Evolutionary conservation across 2,113 vertebrate genomes (phyloP).

Genomic region (Ahaetulla prasina): DNA sequence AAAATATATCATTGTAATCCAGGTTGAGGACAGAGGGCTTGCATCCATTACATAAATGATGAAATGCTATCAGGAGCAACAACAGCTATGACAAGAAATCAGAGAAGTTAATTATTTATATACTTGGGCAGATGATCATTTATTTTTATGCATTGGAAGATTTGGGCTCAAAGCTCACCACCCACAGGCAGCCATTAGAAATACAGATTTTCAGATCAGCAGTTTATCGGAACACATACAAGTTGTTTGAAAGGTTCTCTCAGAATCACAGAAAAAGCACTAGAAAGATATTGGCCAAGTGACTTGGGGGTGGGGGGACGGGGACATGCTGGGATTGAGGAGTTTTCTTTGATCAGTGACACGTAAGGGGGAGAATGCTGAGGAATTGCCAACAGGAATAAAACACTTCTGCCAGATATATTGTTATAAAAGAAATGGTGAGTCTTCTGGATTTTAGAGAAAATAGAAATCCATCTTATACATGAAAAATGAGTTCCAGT

Average conservation of each 20-base stretch:
- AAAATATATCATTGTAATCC: background rate
- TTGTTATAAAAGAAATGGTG: background rate
- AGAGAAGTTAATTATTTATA: background rate
- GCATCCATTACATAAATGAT: background rate
- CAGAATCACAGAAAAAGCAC: background rate
- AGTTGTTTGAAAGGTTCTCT: background rate
- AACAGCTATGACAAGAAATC: background rate
- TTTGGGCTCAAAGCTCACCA: background rate
- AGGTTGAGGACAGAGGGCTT: background rate
- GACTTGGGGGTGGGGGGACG: background rate
- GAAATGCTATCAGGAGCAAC: background rate
- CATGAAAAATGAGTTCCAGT: background rate
- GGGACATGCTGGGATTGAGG: background rate
- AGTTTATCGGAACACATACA: background rate
- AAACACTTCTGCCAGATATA: background rate
- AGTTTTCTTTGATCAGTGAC: background rate
- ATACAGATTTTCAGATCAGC: background rate
- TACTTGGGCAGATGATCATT: background rate
- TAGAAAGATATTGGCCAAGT: background rate
- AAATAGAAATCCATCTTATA: background rate
- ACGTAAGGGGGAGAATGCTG: background rate
- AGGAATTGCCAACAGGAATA: background rate
- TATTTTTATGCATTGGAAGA: background rate
- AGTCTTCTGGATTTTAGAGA: background rate
- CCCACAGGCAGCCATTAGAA: background rate